A percentile compares a stretch with the other conserved stretches of the same genome.
phyloP scores from a whole-genome alignment of 2,888 invertebrate genomes.

The Keiferia lycopersicella region DNA sequence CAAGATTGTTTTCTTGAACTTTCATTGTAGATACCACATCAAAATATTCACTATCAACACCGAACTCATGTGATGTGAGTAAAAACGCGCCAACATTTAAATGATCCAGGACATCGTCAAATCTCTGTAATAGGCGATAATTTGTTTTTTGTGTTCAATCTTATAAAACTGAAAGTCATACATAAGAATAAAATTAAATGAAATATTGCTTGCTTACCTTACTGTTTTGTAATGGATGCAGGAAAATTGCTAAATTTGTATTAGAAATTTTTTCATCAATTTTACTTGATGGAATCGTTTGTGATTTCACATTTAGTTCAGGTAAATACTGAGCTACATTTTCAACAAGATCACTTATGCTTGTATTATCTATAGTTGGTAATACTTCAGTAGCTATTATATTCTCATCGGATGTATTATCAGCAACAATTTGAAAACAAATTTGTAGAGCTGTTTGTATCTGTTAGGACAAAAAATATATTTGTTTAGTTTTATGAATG shows the following conservation, averaged over 20 bases:
- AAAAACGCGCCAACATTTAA: constrained; percentile 46
- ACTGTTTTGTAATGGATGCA: not conserved
- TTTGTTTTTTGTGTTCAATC: no score
- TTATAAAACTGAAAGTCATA: no score
- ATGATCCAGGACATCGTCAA: constrained; percentile 39
- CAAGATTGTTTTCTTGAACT: constrained; percentile 45
- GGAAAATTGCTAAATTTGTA: not conserved
- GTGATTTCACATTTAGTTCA: not conserved
- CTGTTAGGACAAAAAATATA: constrained; percentile 38
- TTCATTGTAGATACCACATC: constrained; percentile 49
- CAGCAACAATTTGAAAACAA: constrained; percentile 50
- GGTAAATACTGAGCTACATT: not conserved
- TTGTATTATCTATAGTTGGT: not conserved
- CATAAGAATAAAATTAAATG: no score
- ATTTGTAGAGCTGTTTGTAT: constrained; percentile 47
- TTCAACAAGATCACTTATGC: not conserved
- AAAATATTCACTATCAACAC: constrained; percentile 41
- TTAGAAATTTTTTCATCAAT: not conserved
- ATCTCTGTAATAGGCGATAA: constrained; percentile 49
- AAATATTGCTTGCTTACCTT: no score
- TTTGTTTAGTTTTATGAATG: not conserved
- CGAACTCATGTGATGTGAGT: constrained; percentile 42
- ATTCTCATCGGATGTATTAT: constrained; percentile 38
- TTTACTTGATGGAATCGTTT: not conserved
- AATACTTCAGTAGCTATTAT: not conserved